Evolutionary conservation across 2,888 invertebrate genomes (phyloP).

Genomic region (Melanostoma mellinum): DNA sequence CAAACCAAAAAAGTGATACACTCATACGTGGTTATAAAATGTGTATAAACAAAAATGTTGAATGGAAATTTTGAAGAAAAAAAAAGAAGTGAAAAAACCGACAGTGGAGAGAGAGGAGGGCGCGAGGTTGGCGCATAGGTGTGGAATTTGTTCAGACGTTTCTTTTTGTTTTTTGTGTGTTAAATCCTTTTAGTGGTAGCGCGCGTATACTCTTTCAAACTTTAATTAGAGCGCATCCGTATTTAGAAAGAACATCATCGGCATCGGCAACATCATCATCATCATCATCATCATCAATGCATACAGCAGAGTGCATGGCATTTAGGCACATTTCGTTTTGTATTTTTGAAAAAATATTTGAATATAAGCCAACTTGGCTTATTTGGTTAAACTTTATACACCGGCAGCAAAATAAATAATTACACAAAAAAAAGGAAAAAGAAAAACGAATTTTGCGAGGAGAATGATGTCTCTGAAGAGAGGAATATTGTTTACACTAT

Average conservation of each 20-base stretch:
- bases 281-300: conserved; percentile 39
- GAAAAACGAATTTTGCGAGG: neutral
- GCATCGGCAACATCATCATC: conserved; percentile 45
- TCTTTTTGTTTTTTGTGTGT: conserved; percentile 22
- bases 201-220: conserved; percentile 71
- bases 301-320: conserved; percentile 53
- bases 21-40: conserved; percentile 67
- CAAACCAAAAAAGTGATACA: conserved; percentile 36
- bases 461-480: neutral
- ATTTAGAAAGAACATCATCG: conserved; percentile 72
- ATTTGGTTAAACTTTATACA: conserved; percentile 36
- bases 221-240: conserved; percentile 73
- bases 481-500: conserved; percentile 24
- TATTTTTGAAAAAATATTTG: conserved; percentile 63
- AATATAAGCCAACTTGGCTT: conserved; percentile 65
- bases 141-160: conserved; percentile 55
- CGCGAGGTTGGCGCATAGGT: conserved; percentile 65
- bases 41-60: conserved; percentile 72
- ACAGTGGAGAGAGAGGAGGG: conserved; percentile 20
- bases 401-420: too few relatives aligned
- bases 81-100: conserved; percentile 24
- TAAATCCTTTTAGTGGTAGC: conserved; percentile 59
- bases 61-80: conserved; percentile 68
- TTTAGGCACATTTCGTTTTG: conserved; percentile 53
- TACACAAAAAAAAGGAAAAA: too few relatives aligned